These are phyloP conservation scores for Lasioglossum morio DNA, from an alignment of 2,888 invertebrate species.

Conservation along the genomic window DNA sequence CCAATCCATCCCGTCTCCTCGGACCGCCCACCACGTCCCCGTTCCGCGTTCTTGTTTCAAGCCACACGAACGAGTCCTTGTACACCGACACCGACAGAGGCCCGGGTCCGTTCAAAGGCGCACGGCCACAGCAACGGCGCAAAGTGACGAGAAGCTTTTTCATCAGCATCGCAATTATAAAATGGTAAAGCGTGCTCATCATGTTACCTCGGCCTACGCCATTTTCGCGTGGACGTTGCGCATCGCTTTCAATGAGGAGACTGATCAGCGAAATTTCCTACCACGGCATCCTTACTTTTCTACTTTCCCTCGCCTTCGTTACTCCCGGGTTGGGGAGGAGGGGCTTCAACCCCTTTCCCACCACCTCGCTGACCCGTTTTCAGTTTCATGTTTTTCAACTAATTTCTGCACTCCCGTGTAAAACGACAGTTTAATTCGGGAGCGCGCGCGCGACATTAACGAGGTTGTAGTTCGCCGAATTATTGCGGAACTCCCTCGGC, in stretches of 20 bases:
- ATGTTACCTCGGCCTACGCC: slow-evolving; percentile 46
- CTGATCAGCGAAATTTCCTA: slow-evolving; percentile 61
- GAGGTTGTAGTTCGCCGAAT: slow-evolving; percentile 21
- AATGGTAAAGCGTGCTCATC: slow-evolving; percentile 60
- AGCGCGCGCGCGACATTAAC: not conserved
- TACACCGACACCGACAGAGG: not conserved
- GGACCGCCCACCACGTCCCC: not conserved
- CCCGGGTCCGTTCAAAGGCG: slow-evolving; percentile 42
- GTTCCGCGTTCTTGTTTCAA: slow-evolving; percentile 23
- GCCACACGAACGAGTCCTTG: not conserved
- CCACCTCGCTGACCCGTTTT: not conserved
- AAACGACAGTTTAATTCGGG: slow-evolving; percentile 2
- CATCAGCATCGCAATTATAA: slow-evolving; percentile 68
- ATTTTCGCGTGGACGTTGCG: slow-evolving; percentile 41
- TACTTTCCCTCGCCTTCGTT: not conserved
- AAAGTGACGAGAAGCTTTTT: slow-evolving; percentile 61
- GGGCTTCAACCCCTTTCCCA: not conserved
- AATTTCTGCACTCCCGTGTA: slow-evolving; percentile 21
- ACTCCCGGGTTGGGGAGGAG: no score
- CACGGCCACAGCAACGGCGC: slow-evolving; percentile 25
- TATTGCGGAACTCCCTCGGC: slow-evolving; percentile 19
- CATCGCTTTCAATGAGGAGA: slow-evolving; percentile 44
- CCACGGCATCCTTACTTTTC: slow-evolving; percentile 34
- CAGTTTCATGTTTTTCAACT: not conserved
- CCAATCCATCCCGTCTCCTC: not conserved